Evolutionary conservation across 2,888 invertebrate genomes (phyloP).

Genomic region (Eristalinus sepulchralis): DNA sequence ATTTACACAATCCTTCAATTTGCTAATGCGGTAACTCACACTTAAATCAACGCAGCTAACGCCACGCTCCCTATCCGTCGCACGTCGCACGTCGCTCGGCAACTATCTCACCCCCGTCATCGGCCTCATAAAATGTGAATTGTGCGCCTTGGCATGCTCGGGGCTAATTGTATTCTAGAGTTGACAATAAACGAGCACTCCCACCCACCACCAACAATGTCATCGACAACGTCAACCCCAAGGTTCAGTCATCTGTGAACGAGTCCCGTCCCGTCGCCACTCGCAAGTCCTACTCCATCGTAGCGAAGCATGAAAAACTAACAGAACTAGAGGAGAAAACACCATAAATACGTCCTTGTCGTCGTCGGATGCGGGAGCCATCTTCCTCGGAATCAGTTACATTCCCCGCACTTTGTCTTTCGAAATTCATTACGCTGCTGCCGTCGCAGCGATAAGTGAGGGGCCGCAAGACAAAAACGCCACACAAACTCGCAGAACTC

Average conservation of each 20-base stretch:
- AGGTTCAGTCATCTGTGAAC: conserved; percentile 36
- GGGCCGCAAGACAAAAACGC: not conserved
- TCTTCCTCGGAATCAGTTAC: conserved; percentile 16
- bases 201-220: not conserved
- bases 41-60: not conserved
- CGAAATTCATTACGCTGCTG: conserved; percentile 35
- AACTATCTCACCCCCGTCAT: conserved; percentile 14
- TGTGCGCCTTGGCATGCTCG: not conserved
- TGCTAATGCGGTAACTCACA: conserved; percentile 11
- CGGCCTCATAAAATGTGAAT: conserved; percentile 33
- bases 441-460: conserved; percentile 7
- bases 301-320: conserved; percentile 12
- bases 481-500: not conserved
- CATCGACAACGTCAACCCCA: conserved; percentile 7
- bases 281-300: not conserved
- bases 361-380: not conserved
- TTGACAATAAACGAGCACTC: conserved; percentile 18
- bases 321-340: conserved; percentile 40
- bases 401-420: conserved; percentile 10
- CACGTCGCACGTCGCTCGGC: not conserved
- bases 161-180: conserved; percentile 43
- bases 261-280: conserved; percentile 38
- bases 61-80: too few species aligned
- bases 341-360: conserved; percentile 11
- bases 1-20: conserved; percentile 24